Evolutionary conservation across 2,888 invertebrate genomes (phyloP).

Genomic region (Hirtodrosophila confusa): DNA sequence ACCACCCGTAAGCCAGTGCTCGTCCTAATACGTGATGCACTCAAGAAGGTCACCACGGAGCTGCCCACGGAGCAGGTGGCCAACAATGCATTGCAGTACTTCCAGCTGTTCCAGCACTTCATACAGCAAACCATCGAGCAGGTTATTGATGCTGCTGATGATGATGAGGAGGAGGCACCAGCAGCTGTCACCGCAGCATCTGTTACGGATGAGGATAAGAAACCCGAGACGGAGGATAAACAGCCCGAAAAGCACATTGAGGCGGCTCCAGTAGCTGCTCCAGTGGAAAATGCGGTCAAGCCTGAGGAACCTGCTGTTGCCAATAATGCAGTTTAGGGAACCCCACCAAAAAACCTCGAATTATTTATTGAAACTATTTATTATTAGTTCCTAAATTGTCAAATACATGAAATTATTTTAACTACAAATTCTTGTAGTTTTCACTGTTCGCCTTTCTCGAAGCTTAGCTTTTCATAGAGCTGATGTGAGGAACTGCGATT

Average conservation of each 20-base stretch:
- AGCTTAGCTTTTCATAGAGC: background rate
- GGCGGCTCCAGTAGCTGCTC: background rate
- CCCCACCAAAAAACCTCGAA: constrained; percentile 15
- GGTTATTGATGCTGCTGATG: constrained; percentile 80
- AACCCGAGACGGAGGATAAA: constrained; percentile 37
- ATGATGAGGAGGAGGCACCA: constrained; percentile 72
- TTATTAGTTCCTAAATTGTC: constrained; percentile 46
- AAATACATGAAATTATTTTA: constrained; percentile 14
- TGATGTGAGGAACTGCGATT: constrained; percentile 10
- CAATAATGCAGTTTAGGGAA: constrained; percentile 50
- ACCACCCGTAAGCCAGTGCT: constrained; percentile 78
- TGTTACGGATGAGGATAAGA: constrained; percentile 41
- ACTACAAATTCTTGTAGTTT: background rate
- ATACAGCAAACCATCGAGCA: constrained; percentile 82
- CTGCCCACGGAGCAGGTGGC: constrained; percentile 81
- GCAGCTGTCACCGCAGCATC: constrained; percentile 22
- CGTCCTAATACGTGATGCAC: constrained; percentile 79
- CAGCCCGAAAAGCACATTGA: constrained; percentile 21
- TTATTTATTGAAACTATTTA: constrained; percentile 65
- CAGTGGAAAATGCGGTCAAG: constrained; percentile 9
- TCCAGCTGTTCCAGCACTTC: constrained; percentile 82
- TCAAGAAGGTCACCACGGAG: constrained; percentile 81
- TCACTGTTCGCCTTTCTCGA: background rate
- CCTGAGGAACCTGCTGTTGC: constrained; percentile 22
- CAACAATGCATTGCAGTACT: constrained; percentile 82